A percentile compares a stretch with the other conserved stretches of the same genome.
Evolutionary conservation across 2,888 invertebrate genomes (phyloP).

Genomic region (Andrena trimmerana): DNA sequence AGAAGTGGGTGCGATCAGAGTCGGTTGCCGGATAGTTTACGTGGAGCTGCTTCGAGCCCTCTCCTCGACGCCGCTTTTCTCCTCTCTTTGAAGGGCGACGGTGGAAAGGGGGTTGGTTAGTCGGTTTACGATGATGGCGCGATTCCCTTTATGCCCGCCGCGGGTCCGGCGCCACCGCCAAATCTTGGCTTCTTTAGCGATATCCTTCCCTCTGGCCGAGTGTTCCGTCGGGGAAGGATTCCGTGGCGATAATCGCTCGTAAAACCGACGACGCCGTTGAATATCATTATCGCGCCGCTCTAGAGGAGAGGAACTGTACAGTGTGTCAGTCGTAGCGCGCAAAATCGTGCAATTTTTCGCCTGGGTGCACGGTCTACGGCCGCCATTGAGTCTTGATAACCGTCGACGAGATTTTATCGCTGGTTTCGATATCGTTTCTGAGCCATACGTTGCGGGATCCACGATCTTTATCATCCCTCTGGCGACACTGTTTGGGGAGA

Average conservation of each 20-base stretch:
- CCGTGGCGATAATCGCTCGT: conserved; percentile 83
- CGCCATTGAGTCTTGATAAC: conserved; percentile 31
- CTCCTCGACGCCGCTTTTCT: conserved; percentile 19
- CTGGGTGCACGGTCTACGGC: conserved; percentile 34
- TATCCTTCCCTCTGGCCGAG: conserved; percentile 52
- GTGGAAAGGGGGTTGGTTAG: conserved; percentile 55
- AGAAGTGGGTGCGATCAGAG: conserved; percentile 79
- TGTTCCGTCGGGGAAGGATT: conserved; percentile 60
- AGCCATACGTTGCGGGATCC: conserved; percentile 28
- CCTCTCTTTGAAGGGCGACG: conserved; percentile 31
- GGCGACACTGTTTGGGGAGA: background rate
- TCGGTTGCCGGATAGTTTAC: conserved; percentile 71
- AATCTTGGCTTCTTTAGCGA: conserved; percentile 81
- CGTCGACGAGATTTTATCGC: conserved; percentile 52
- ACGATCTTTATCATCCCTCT: background rate
- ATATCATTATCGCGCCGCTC: conserved; percentile 68
- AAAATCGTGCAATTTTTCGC: conserved; percentile 63
- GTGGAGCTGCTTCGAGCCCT: conserved; percentile 48
- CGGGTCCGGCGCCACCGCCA: conserved; percentile 69
- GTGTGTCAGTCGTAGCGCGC: conserved; percentile 56
- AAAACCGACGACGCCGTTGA: conserved; percentile 73
- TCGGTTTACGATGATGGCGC: conserved; percentile 80
- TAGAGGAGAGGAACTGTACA: conserved; percentile 50
- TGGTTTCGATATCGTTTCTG: background rate
- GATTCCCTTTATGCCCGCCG: conserved; percentile 81